These are phyloP conservation scores for Pachydiplax longipennis DNA, from an alignment of 2,888 invertebrate genomes.

Conservation along the genomic window DNA sequence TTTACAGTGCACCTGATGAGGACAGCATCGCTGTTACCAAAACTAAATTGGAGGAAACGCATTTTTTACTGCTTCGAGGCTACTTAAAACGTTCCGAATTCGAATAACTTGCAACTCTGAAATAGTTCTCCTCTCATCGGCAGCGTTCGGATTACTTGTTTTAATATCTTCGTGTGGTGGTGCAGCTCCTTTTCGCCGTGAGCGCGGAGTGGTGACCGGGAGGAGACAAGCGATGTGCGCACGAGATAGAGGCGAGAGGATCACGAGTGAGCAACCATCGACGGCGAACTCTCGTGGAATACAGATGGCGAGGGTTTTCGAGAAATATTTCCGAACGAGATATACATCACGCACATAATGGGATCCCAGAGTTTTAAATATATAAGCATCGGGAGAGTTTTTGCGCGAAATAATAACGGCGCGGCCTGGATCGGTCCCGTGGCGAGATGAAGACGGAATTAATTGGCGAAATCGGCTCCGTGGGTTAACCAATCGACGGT, in stretches of 20 bases:
- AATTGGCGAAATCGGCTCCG: background rate
- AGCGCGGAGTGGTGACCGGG: constrained; percentile 31
- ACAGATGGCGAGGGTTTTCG: constrained; percentile 23
- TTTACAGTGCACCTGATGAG: too few relatives aligned
- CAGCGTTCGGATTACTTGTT: too few relatives aligned
- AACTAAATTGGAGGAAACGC: too few relatives aligned
- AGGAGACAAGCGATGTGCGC: constrained; percentile 25
- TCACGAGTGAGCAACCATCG: constrained; percentile 21
- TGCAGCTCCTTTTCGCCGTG: background rate
- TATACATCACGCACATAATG: constrained; percentile 27
- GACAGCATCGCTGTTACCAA: too few relatives aligned
- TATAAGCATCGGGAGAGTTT: background rate
- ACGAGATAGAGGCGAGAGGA: background rate
- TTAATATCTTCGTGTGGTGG: too few relatives aligned
- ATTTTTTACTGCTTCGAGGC: too few relatives aligned
- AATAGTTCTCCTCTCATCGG: too few relatives aligned
- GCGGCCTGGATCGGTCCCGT: background rate
- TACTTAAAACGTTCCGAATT: too few relatives aligned
- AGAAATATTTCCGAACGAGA: constrained; percentile 34
- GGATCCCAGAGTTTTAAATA: background rate
- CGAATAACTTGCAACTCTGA: too few relatives aligned
- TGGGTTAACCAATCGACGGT: too few relatives aligned
- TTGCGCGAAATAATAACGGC: background rate
- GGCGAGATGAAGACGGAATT: background rate
- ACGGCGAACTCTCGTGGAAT: constrained; percentile 29